Conservation (phyloP, 2,113 vertebrate genomes). For the Alouatta palliata region DNA sequence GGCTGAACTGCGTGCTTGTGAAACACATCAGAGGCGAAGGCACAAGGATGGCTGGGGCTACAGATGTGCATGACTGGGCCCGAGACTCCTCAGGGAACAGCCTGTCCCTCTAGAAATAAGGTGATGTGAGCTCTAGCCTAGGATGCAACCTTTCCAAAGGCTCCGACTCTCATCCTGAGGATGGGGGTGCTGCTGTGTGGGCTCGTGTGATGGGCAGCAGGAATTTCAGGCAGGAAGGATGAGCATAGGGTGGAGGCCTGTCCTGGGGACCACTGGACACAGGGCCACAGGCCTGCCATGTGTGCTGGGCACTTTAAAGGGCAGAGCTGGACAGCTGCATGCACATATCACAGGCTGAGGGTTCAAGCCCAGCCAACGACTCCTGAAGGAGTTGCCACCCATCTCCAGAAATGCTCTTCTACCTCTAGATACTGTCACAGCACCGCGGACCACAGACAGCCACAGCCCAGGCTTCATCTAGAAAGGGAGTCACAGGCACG, state of each 20-base stretch:
- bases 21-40: background rate
- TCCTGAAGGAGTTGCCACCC: background rate
- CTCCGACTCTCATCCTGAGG: background rate
- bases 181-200: accelerated
- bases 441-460: background rate
- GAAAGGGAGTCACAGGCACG: accelerated
- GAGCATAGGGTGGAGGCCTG: accelerated
- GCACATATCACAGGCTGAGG: accelerated
- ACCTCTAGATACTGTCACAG: accelerated
- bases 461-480: background rate
- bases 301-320: background rate
- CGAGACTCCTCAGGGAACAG: no score
- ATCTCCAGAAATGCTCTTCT: background rate
- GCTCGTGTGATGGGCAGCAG: accelerated
- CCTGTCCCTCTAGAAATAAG: accelerated
- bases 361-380: background rate
- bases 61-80: accelerated
- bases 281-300: background rate
- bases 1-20: background rate
- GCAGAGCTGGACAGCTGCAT: accelerated
- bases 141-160: no score
- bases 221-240: background rate
- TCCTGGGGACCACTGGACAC: accelerated
- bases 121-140: no score
- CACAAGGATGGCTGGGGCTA: background rate